Percentiles rank a stretch among this genome's conserved stretches.
These are phyloP conservation scores for Echeneis naucrates DNA, from an alignment of 2,797 vertebrate species.

Conservation along the genomic window DNA sequence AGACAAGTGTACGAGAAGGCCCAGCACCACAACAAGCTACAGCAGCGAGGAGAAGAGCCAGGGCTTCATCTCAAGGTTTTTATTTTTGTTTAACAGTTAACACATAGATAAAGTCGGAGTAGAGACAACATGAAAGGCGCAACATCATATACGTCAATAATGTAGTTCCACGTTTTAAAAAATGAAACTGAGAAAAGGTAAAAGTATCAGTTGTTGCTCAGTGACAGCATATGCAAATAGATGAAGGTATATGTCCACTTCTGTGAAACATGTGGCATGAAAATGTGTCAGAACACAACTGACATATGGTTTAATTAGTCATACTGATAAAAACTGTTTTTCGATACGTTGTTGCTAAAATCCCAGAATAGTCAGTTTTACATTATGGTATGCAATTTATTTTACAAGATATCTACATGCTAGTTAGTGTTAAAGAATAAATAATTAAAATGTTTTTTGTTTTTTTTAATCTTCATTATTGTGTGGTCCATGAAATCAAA, in stretches of 20 bases:
- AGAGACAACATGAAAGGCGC: neutral
- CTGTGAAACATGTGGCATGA: neutral
- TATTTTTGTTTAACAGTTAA: neutral
- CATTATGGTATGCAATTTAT: no score
- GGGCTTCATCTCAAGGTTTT: slow-evolving; percentile 80
- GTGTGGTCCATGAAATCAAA: no score
- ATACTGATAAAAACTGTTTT: no score
- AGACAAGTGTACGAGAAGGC: slow-evolving; percentile 85
- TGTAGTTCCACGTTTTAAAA: neutral
- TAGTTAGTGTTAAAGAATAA: neutral
- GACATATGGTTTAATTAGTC: no score
- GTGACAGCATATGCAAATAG: no score
- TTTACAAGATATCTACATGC: neutral
- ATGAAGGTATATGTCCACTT: neutral
- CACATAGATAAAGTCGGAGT: neutral
- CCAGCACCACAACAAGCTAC: slow-evolving; percentile 80
- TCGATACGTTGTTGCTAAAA: no score
- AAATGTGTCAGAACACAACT: no score
- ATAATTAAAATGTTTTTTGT: neutral
- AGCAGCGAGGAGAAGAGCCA: slow-evolving; percentile 69
- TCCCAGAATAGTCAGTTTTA: no score
- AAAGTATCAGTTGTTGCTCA: no score
- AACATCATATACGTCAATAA: neutral
- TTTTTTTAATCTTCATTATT: no score
- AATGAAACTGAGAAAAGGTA: neutral